phyloP scores from a whole-genome alignment of 1,140 invertebrate genomes.

The Atopsyche davidsoni region DNA sequence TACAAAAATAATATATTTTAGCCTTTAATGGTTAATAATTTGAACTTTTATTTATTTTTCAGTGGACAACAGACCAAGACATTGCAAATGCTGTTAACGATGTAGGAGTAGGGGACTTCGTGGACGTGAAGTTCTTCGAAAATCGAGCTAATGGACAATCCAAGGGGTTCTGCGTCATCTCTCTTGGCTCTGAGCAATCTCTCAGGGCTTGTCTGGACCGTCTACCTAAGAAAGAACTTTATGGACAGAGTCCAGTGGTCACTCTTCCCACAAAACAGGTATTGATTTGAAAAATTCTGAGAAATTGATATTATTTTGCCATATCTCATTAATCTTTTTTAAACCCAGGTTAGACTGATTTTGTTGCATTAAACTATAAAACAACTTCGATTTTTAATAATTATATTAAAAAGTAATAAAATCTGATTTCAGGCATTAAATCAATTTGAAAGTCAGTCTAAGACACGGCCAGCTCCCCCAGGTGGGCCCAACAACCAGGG shows the following conservation, averaged over 20 bases:
- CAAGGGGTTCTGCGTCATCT: constrained; percentile 94
- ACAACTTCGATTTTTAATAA: neutral
- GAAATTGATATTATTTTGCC: neutral
- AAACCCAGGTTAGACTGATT: too few species aligned
- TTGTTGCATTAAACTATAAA: too few species aligned
- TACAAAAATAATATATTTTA: too few species aligned
- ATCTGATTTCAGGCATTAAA: constrained; percentile 46
- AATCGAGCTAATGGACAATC: constrained; percentile 98
- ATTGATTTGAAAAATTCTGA: constrained; percentile 19
- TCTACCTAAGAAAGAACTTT: constrained; percentile 88
- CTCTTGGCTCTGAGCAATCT: constrained; percentile 86
- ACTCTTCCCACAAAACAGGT: constrained; percentile 93
- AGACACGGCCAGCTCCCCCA: constrained; percentile 73
- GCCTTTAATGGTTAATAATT: neutral
- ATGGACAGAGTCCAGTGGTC: constrained; percentile 91
- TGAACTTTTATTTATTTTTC: constrained; percentile 39
- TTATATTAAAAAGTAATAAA: neutral
- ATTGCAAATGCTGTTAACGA: constrained; percentile 80
- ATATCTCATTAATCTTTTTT: too few species aligned
- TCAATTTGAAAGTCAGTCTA: constrained; percentile 86
- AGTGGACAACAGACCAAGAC: constrained; percentile 98
- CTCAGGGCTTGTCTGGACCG: constrained; percentile 86
- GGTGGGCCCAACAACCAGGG: constrained; percentile 59
- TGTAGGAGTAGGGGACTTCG: constrained; percentile 87
- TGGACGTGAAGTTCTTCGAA: constrained; percentile 99